Evolutionary conservation across 2,797 vertebrate genomes (phyloP).

Genomic region (Thamnophis elegans): DNA sequence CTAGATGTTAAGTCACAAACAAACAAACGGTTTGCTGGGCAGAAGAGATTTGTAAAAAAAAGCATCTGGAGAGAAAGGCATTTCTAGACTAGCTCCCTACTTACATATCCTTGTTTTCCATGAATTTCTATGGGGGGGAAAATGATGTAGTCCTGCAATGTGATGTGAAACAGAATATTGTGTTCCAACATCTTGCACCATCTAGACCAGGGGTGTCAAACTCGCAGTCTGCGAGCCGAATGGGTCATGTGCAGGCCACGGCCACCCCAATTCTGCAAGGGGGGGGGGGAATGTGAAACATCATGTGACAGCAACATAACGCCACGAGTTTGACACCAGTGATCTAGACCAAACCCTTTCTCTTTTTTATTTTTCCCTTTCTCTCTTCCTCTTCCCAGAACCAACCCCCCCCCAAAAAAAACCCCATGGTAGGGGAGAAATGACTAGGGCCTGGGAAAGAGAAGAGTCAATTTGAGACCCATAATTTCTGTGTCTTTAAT

Average conservation of each 20-base stretch:
- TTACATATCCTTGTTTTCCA: not conserved
- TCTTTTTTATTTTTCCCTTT: not conserved
- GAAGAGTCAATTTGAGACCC: not conserved
- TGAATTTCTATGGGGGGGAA: not conserved
- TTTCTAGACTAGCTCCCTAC: not conserved
- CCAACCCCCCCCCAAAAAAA: too few relatives aligned
- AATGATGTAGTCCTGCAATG: not conserved
- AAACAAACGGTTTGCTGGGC: not conserved
- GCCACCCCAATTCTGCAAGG: too few relatives aligned
- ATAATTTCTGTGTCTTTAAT: not conserved
- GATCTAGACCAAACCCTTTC: not conserved
- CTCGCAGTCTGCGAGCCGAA: too few relatives aligned
- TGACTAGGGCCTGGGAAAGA: not conserved
- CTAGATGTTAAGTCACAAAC: not conserved
- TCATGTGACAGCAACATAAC: too few relatives aligned
- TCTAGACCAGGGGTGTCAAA: not conserved
- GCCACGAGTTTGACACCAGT: not conserved
- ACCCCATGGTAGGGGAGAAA: not conserved
- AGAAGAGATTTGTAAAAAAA: not conserved
- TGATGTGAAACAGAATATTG: not conserved
- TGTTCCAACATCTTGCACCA: not conserved
- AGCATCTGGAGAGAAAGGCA: not conserved
- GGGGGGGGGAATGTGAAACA: too few relatives aligned
- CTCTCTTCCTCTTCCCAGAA: not conserved
- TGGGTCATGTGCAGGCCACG: too few relatives aligned